Percentiles rank a stretch among this genome's conserved stretches.
Evolutionary conservation across 2,113 vertebrate genomes (phyloP).

Genomic region (Pipa parva): DNA sequence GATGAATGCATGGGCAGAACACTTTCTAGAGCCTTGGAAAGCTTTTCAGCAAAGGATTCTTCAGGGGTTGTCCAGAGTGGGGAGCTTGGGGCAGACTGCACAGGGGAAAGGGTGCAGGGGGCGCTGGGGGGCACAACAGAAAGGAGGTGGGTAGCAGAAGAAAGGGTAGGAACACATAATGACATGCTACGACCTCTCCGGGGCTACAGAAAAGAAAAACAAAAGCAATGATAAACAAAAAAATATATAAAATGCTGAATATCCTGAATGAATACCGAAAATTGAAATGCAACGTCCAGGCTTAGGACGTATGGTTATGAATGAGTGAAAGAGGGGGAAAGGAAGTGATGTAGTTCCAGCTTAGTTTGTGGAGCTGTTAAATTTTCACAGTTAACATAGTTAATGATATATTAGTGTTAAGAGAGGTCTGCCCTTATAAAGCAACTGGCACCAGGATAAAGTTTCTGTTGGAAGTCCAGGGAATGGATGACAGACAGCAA

Average conservation of each 20-base stretch:
- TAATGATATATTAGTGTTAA: not conserved
- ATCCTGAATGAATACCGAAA: too few relatives aligned
- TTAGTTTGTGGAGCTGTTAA: not conserved
- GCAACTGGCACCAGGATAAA: too few relatives aligned
- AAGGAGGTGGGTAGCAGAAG: slow-evolving; percentile 67
- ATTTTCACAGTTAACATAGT: slow-evolving; percentile 1
- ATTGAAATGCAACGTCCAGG: too few relatives aligned
- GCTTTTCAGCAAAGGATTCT: slow-evolving; percentile 90
- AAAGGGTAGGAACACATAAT: slow-evolving; percentile 85
- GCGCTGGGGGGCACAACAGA: slow-evolving; percentile 76
- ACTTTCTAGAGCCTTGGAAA: slow-evolving; percentile 93
- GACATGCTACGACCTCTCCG: slow-evolving; percentile 96
- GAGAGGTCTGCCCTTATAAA: not conserved
- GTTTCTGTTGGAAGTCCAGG: too few relatives aligned
- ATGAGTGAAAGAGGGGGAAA: not conserved
- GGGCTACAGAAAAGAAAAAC: slow-evolving; percentile 72
- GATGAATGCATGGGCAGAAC: slow-evolving; percentile 88
- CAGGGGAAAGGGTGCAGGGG: slow-evolving; percentile 74
- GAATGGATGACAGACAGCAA: too few relatives aligned
- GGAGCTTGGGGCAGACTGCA: slow-evolving; percentile 68
- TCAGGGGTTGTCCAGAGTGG: slow-evolving; percentile 74
- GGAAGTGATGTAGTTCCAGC: not conserved
- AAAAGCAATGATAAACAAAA: slow-evolving; percentile 59
- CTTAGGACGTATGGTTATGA: too few relatives aligned
- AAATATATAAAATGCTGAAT: slow-evolving; percentile 43